Conservation (phyloP, 2,888 invertebrate species). For the Drosophila differens region DNA sequence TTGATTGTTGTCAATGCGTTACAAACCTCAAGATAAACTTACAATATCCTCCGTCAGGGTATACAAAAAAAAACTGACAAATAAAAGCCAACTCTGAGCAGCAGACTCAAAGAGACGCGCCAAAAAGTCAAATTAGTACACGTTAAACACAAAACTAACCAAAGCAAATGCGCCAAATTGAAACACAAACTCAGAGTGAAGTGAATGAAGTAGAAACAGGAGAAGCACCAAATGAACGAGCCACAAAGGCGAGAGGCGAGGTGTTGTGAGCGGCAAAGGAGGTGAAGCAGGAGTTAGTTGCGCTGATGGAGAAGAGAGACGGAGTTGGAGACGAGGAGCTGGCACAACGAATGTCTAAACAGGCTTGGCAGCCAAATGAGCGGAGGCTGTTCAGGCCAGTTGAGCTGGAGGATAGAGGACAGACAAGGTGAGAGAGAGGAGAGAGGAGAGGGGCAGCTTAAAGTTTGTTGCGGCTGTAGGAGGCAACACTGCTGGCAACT, state of each 20-base stretch:
- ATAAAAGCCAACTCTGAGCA: conserved; percentile 37
- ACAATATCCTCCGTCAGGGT: neutral
- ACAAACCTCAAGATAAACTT: neutral
- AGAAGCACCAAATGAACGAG: conserved; percentile 23
- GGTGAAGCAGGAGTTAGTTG: conserved; percentile 6
- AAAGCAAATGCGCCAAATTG: conserved; percentile 69
- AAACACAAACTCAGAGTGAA: conserved; percentile 59
- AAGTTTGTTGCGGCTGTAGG: conserved; percentile 44
- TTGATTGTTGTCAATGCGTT: neutral
- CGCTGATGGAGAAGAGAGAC: neutral
- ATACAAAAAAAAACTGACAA: conserved; percentile 43
- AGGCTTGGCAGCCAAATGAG: conserved; percentile 70
- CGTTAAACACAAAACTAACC: conserved; percentile 63
- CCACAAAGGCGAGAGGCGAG: neutral
- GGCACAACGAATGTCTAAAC: conserved; percentile 64
- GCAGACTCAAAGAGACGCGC: conserved; percentile 43
- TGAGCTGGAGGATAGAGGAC: conserved; percentile 16
- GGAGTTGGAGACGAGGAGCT: conserved; percentile 24
- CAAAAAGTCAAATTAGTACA: conserved; percentile 69
- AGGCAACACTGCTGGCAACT: conserved; percentile 52
- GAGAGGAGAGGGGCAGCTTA: neutral
- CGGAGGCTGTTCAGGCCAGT: conserved; percentile 47
- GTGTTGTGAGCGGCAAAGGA: neutral
- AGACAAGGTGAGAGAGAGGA: neutral
- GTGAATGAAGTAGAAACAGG: conserved; percentile 50